A percentile compares a stretch with the other conserved stretches of the same genome.
Conservation (phyloP, 2,888 invertebrate genomes). For the Aproaerema taeniolella region DNA sequence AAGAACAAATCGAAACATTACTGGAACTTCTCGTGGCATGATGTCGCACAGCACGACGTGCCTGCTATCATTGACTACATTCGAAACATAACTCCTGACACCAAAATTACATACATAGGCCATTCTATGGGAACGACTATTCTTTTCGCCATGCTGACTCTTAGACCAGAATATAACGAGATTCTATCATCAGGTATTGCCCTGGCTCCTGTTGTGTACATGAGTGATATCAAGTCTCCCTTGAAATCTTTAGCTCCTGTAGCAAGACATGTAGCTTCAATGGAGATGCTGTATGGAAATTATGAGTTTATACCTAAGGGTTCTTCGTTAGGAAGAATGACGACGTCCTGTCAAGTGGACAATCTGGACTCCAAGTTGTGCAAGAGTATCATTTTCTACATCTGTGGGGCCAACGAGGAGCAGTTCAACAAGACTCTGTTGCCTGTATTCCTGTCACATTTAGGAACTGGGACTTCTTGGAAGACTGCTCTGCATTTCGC, state of each 20-base stretch:
- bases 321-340: slow-evolving; percentile 74
- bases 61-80: slow-evolving; percentile 88
- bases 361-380: slow-evolving; percentile 78
- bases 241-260: slow-evolving; percentile 81
- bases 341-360: slow-evolving; percentile 73
- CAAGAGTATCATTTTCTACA: slow-evolving; percentile 82
- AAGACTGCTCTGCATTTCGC: slow-evolving; percentile 84
- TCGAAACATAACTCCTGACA: slow-evolving; percentile 35
- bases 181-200: slow-evolving; percentile 80
- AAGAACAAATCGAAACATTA: slow-evolving; percentile 77
- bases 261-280: slow-evolving; percentile 74
- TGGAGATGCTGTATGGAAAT: slow-evolving; percentile 80
- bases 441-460: slow-evolving; percentile 82
- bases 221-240: slow-evolving; percentile 81
- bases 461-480: slow-evolving; percentile 86
- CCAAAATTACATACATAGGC: slow-evolving; percentile 83
- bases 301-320: slow-evolving; percentile 85
- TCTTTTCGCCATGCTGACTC: slow-evolving; percentile 83
- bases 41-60: slow-evolving; percentile 91
- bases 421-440: slow-evolving; percentile 83
- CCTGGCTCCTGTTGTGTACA: slow-evolving; percentile 82
- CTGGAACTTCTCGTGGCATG: slow-evolving; percentile 91
- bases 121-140: slow-evolving; percentile 94
- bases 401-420: slow-evolving; percentile 83
- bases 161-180: slow-evolving; percentile 81